Base-by-base conservation (phyloP, 2,888 invertebrate species). In the Drosophila meridionalis region DNA sequence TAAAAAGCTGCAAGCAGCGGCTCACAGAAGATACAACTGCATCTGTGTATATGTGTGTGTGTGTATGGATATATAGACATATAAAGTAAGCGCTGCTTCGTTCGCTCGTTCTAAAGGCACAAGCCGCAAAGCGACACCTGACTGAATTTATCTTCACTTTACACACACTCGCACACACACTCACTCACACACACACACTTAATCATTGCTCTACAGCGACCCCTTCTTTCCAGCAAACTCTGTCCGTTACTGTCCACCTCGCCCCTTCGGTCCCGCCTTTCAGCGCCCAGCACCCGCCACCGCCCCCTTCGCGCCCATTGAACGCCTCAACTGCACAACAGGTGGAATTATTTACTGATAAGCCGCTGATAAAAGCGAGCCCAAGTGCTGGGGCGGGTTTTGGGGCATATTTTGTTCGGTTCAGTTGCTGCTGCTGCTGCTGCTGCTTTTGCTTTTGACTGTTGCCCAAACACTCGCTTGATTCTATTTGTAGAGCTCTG, bases 281-380 rank as follows among this genome's bases (percentile, higher is more conserved):
- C 28, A 12, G 11, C 9, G 11, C 8, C 9, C 47, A 47, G 26
- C 9, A 11, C 20, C 20, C 48, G 8, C 43, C 14, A 7, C n/a
- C 50, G 5, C 9, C 28, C 9, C 4, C 32, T 4, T 2, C 36
- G 12, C 36, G 28, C 12, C 14, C 14, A 12, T 48, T 43, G 43
- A 8, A n/a, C 61, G 20, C 43, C 52, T 45, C 48, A 50, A 67
- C 58, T 47, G 82, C 65, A 80, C 89, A 85, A 90, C 90, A 86
- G 86, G 90, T 90, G 86, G 87, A 86, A 90, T 89, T 89, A 87
- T 90, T 87, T 90, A 83, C 87, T 87, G 87, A 87, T 87, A 87
- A 87, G 87, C 87, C 89, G 74, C 89, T 87, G 87, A 87, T 87
- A 87, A 87, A 80, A 82, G 70, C 67, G 62, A 69, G 76, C 80